phyloP scores from a whole-genome alignment of 2,888 invertebrate genomes.

The Hofmannophila pseudospretella region DNA sequence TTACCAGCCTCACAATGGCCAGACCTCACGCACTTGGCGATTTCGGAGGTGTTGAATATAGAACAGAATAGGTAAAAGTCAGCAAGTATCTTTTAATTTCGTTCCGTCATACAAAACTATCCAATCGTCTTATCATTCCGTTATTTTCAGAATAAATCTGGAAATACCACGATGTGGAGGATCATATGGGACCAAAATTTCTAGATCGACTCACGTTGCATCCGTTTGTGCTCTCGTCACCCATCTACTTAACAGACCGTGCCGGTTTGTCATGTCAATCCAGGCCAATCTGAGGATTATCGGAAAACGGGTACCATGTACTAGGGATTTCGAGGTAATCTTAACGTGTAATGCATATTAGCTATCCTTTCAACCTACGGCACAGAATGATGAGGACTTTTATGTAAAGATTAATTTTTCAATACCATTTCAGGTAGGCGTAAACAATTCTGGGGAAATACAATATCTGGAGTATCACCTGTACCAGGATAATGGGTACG shows the following conservation, averaged over 20 bases:
- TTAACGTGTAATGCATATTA: too few species aligned
- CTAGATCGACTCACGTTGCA: constrained; percentile 76
- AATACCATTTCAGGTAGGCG: constrained; percentile 66
- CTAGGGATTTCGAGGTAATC: constrained; percentile 81
- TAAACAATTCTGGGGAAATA: constrained; percentile 81
- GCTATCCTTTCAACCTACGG: too few species aligned
- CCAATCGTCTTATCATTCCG: too few species aligned
- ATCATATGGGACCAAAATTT: constrained; percentile 84
- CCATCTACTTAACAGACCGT: constrained; percentile 79
- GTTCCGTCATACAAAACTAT: too few species aligned
- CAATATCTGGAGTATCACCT: constrained; percentile 75
- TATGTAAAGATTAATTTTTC: too few species aligned
- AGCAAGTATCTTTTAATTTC: not conserved
- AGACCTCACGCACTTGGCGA: constrained; percentile 69
- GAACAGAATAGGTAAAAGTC: constrained; percentile 70
- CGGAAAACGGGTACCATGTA: constrained; percentile 81
- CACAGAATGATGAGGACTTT: too few species aligned
- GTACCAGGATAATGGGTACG: constrained; percentile 75
- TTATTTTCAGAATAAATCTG: constrained; percentile 43
- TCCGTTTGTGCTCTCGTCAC: constrained; percentile 85
- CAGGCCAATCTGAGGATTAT: constrained; percentile 84
- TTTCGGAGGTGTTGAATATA: constrained; percentile 71
- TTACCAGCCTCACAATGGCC: constrained; percentile 77
- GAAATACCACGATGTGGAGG: constrained; percentile 64
- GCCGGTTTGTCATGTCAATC: constrained; percentile 83